A percentile compares a stretch with the other conserved stretches of the same genome.
These are phyloP conservation scores for Iguana delicatissima DNA, from an alignment of 2,797 vertebrate species.

Conservation along the genomic window DNA sequence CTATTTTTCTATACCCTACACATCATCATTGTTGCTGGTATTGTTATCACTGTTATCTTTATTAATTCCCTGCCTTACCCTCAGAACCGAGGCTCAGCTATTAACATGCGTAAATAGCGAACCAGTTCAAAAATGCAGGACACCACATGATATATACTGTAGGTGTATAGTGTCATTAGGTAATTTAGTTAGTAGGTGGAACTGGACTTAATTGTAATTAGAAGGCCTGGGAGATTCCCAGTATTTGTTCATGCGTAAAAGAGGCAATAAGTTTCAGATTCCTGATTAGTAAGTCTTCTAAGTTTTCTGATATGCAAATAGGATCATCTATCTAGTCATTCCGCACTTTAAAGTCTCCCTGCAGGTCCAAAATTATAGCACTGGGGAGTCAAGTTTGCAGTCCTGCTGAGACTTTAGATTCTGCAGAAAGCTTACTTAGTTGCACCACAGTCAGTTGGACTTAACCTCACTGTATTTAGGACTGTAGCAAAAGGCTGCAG, in stretches of 20 bases:
- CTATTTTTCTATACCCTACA: neutral
- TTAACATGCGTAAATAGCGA: neutral
- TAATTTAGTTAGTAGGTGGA: neutral
- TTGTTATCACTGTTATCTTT: too few relatives aligned
- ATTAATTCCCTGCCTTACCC: too few relatives aligned
- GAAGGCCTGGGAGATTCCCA: constrained; percentile 16
- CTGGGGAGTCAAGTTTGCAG: neutral
- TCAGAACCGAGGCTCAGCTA: neutral
- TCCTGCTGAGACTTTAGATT: neutral
- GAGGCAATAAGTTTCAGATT: neutral
- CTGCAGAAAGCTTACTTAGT: neutral
- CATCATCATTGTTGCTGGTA: too few relatives aligned
- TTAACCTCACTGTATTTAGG: neutral
- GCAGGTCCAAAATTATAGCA: neutral
- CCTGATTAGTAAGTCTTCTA: constrained; percentile 13
- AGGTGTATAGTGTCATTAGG: neutral
- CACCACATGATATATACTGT: neutral
- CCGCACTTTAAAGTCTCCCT: constrained; percentile 10
- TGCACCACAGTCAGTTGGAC: constrained; percentile 49
- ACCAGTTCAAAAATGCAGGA: neutral
- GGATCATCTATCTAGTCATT: constrained; percentile 50
- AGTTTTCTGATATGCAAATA: neutral
- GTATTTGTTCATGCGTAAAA: constrained; percentile 62
- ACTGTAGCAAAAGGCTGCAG: neutral
- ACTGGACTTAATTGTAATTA: neutral